Percentiles rank a stretch among this genome's conserved stretches.
Evolutionary conservation across 1,140 invertebrate species (phyloP).

Genomic region (Diabrotica undecimpunctata): DNA sequence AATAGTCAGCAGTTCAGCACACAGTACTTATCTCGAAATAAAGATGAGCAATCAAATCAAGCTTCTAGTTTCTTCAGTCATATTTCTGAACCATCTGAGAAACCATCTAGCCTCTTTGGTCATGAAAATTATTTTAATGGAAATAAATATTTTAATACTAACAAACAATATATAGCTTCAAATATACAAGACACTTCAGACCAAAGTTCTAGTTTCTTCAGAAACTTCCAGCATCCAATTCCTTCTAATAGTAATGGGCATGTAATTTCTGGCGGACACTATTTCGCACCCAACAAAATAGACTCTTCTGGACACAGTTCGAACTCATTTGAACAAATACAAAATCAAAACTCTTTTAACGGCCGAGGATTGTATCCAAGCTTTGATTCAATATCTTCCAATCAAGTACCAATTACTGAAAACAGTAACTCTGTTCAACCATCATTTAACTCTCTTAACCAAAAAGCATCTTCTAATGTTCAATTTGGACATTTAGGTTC

Average conservation of each 20-base stretch:
- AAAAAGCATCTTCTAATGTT: background rate
- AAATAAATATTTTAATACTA: background rate
- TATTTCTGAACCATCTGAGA: background rate
- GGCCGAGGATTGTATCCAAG: background rate
- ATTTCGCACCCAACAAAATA: background rate
- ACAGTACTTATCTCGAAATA: background rate
- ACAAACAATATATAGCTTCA: background rate
- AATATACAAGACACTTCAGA: background rate
- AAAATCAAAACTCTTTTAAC: background rate
- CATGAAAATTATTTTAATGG: background rate
- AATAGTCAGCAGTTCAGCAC: background rate
- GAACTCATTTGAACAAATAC: background rate
- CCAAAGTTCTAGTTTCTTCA: background rate
- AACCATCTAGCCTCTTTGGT: background rate
- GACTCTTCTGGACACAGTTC: too few species aligned
- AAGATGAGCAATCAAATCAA: background rate
- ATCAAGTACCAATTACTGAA: too few species aligned
- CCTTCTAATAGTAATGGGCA: background rate
- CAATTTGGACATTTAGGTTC: background rate
- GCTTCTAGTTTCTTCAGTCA: background rate
- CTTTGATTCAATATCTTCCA: background rate
- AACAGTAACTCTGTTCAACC: background rate
- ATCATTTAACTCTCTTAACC: background rate
- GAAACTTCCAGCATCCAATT: background rate
- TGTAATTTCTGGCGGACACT: background rate